Base-by-base conservation (phyloP, 2,888 invertebrate genomes). In the Sympetrum striolatum region DNA sequence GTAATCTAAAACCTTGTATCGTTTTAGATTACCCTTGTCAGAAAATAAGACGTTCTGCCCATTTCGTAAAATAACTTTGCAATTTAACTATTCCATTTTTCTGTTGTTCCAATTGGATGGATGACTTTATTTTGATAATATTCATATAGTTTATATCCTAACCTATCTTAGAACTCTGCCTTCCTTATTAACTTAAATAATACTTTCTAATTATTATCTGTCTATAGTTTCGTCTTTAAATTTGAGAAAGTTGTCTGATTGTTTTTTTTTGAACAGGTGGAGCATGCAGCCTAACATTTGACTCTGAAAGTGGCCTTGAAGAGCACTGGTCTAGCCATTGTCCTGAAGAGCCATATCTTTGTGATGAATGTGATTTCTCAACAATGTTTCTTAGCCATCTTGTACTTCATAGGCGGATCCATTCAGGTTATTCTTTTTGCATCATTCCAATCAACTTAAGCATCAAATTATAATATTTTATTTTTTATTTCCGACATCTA, bases 321-420 rank as follows among this genome's bases (percentile, higher is more conserved):
- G 95, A 95, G 91, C 96, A 96, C 92, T 93, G 95, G 92, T 94
- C 95, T 80, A 95, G 94, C 1, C 96, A 96, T 92, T 94, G 94
- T 80, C 93, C 94, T 81, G 95, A 95, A 91, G 95, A 96, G 91
- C 95, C 95, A n/a, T 95, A 95, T 92, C 94, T 95, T 0, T 96
- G 96, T 93, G 96, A 96, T 91, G 94, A 95, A n/a, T 96, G 96
- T 93, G 96, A 96, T 14, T 96, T 96, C 93, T 95, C 95, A 91
- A 96, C 96, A 64, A 96, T 96, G 93, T 96, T 95, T 92, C 94
- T 96, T 91, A 96, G 96, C 92, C 96, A 96, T 93, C 94, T 96
- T 92, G 95, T 96, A 81, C 94, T 95, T 22, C 96, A 96, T 93
- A 95, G 95, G 92, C 94, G 96, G 90, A 95, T 96, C 91, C 96